Evolutionary conservation across 2,113 vertebrate genomes (phyloP).

Genomic region (Galbula dea): DNA sequence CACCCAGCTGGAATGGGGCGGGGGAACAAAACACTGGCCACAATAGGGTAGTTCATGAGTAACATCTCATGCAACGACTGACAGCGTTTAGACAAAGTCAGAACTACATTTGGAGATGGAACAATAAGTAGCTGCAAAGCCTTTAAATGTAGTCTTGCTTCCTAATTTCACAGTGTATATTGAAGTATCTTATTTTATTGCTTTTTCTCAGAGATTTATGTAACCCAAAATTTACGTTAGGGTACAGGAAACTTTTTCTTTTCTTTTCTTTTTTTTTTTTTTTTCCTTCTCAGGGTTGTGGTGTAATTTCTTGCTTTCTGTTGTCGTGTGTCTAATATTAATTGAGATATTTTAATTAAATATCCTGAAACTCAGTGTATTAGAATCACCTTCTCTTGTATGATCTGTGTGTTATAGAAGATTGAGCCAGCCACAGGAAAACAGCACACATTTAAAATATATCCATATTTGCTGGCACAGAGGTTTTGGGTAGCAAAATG

Average conservation of each 20-base stretch:
- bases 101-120: slow-evolving; percentile 28
- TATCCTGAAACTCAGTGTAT: background rate
- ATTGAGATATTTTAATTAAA: background rate
- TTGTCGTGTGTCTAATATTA: background rate
- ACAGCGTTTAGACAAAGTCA: slow-evolving; percentile 49
- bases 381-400: background rate
- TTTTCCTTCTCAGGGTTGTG: too few species aligned
- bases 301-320: background rate
- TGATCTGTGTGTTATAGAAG: background rate
- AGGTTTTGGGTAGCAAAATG: slow-evolving; percentile 20
- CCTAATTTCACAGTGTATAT: background rate
- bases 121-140: slow-evolving; percentile 14
- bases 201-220: background rate
- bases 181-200: background rate
- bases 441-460: background rate
- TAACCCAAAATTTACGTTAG: background rate
- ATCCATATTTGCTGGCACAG: background rate
- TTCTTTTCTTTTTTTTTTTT: background rate
- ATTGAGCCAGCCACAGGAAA: background rate
- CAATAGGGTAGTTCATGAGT: slow-evolving; percentile 64
- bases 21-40: slow-evolving; percentile 54
- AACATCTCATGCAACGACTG: slow-evolving; percentile 53
- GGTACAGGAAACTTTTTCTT: background rate
- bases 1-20: slow-evolving; percentile 72
- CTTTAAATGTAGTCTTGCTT: background rate